Conservation (phyloP, 2,113 vertebrate species). For the Grammomys surdaster region DNA sequence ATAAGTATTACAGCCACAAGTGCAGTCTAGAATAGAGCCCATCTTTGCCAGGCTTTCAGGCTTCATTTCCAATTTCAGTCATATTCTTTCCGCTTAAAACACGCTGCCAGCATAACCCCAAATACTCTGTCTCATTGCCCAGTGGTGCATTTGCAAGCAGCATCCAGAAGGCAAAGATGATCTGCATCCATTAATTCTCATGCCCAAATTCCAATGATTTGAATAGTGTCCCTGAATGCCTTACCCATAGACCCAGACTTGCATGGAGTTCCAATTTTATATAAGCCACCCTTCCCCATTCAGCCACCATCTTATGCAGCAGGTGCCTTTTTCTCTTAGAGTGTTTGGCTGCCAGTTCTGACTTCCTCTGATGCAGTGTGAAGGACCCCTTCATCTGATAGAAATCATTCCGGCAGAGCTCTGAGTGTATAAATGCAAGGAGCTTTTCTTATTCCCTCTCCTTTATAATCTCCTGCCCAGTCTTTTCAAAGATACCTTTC, state of each 20-base stretch:
- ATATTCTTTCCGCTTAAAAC: neutral
- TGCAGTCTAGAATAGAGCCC: conserved; percentile 1
- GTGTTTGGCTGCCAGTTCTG: neutral
- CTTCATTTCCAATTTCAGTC: conserved; percentile 32
- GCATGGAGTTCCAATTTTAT: conserved; percentile 41
- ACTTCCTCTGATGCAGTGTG: neutral
- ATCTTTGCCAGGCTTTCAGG: neutral
- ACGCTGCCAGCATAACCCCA: neutral
- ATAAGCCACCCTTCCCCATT: neutral
- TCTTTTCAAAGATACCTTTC: conserved; percentile 24
- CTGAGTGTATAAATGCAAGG: neutral
- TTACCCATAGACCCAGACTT: conserved; percentile 5
- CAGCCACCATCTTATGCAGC: neutral
- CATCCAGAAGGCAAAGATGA: conserved; percentile 21
- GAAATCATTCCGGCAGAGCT: conserved; percentile 4
- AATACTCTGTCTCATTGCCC: neutral
- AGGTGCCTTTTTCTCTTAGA: neutral
- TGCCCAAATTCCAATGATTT: conserved; percentile 5
- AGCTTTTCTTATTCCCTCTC: neutral
- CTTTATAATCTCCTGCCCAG: neutral
- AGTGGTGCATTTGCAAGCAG: neutral
- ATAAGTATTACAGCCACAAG: neutral
- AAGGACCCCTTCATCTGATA: neutral
- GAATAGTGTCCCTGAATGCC: neutral
- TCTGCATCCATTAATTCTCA: neutral